phyloP scores from a whole-genome alignment of 2,888 invertebrate genomes.

The Ecdyonurus torrentis region DNA sequence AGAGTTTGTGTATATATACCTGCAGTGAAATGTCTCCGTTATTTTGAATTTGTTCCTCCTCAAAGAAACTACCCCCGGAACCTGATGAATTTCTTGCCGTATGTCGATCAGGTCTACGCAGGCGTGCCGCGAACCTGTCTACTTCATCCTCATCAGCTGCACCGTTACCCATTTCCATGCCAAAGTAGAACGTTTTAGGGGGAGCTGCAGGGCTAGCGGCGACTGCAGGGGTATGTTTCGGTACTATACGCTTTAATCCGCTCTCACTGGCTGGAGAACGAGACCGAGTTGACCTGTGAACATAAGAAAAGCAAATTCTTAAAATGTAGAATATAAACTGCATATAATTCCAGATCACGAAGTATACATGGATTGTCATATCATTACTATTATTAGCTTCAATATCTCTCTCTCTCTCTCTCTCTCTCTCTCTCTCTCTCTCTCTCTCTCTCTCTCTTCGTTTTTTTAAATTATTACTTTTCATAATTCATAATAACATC shows the following conservation, averaged over 20 bases:
- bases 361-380: too few species aligned
- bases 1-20: background rate
- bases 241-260: background rate
- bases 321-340: too few species aligned
- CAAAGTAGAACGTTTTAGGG: slow-evolving; percentile 56
- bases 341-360: too few species aligned
- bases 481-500: too few species aligned
- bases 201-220: slow-evolving; percentile 15
- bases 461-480: too few species aligned
- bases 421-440: too few species aligned
- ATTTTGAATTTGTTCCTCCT: slow-evolving; percentile 25
- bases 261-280: background rate
- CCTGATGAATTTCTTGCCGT: slow-evolving; percentile 4
- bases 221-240: background rate
- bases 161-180: slow-evolving; percentile 43
- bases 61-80: background rate
- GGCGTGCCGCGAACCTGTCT: slow-evolving; percentile 23
- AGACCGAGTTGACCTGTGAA: background rate
- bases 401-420: too few species aligned
- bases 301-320: too few species aligned
- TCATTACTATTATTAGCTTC: too few species aligned
- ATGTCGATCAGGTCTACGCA: slow-evolving; percentile 15
- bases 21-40: slow-evolving; percentile 51
- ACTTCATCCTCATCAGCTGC: slow-evolving; percentile 16
- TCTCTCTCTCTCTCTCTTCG: too few species aligned